Percentiles rank a stretch among this genome's conserved stretches.
phyloP scores from a whole-genome alignment of 2,888 invertebrate genomes.

The Caradrina clavipalpis region DNA sequence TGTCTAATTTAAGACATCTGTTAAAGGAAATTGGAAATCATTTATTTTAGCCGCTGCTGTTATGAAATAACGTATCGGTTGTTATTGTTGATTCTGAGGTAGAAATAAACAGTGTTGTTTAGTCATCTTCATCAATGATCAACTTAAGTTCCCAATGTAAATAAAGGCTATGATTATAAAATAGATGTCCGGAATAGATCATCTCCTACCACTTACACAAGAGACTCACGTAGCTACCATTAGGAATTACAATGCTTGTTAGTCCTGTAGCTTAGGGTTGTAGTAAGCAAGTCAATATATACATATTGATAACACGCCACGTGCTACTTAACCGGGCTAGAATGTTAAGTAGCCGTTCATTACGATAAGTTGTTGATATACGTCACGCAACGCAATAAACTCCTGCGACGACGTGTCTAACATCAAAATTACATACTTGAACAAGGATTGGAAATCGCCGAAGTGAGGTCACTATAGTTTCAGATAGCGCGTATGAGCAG shows the following conservation, averaged over 20 bases:
- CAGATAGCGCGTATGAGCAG: slow-evolving; percentile 28
- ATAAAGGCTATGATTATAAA: slow-evolving; percentile 6
- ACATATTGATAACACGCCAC: slow-evolving; percentile 71
- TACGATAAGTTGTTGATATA: slow-evolving; percentile 65
- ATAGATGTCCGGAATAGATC: neutral
- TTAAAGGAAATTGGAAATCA: slow-evolving; percentile 21
- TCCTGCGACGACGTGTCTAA: slow-evolving; percentile 64
- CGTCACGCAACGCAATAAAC: slow-evolving; percentile 65
- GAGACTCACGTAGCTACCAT: slow-evolving; percentile 18
- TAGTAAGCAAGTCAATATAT: slow-evolving; percentile 59
- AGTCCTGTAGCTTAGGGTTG: slow-evolving; percentile 31
- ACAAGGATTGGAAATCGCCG: slow-evolving; percentile 58
- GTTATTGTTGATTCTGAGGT: slow-evolving; percentile 20
- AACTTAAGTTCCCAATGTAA: slow-evolving; percentile 5
- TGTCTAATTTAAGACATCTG: slow-evolving; percentile 22
- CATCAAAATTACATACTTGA: slow-evolving; percentile 61
- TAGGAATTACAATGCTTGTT: slow-evolving; percentile 37
- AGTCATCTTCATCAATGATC: slow-evolving; percentile 1
- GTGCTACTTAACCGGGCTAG: slow-evolving; percentile 53
- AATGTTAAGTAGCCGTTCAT: slow-evolving; percentile 63
- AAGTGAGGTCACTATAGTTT: slow-evolving; percentile 63
- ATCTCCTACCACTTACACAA: slow-evolving; percentile 12
- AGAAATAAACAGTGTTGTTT: slow-evolving; percentile 43
- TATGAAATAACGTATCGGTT: slow-evolving; percentile 37
- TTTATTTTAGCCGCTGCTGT: neutral